Conservation (phyloP, 2,888 invertebrate genomes). For the Drosophila helvetica region DNA sequence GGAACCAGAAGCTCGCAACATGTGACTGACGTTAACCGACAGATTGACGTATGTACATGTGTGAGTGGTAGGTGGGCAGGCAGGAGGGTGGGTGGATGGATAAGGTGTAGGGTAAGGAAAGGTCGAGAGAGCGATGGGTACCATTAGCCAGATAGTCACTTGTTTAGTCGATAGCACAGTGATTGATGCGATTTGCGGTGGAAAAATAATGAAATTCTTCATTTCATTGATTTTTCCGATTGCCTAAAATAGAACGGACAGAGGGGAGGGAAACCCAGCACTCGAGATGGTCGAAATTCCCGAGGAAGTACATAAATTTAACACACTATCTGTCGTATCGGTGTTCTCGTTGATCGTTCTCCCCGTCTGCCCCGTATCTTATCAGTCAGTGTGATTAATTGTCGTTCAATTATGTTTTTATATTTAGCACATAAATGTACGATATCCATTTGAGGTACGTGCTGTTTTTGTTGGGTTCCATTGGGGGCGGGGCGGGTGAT, state of each 20-base stretch:
- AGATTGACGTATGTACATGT: not conserved
- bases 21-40: conserved; percentile 59
- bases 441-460: conserved; percentile 34
- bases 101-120: not conserved
- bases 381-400: conserved; percentile 40
- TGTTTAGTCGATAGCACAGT: conserved; percentile 66
- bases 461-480: conserved; percentile 26
- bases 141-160: conserved; percentile 23
- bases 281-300: conserved; percentile 35
- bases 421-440: conserved; percentile 6
- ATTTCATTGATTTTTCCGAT: not conserved
- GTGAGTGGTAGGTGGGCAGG: not conserved
- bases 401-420: conserved; percentile 40
- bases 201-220: conserved; percentile 13
- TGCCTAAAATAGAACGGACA: conserved; percentile 26
- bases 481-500: too few species aligned
- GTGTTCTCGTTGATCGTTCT: conserved; percentile 17
- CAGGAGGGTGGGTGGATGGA: not conserved
- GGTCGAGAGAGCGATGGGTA: not conserved
- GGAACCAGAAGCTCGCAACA: conserved; percentile 30
- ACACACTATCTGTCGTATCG: conserved; percentile 17
- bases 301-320: conserved; percentile 36
- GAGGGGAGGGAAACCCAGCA: not conserved
- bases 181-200: conserved; percentile 43
- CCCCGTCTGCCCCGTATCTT: conserved; percentile 22